Evolutionary conservation across 2,888 invertebrate species (phyloP).

Genomic region (Hesperia comma): DNA sequence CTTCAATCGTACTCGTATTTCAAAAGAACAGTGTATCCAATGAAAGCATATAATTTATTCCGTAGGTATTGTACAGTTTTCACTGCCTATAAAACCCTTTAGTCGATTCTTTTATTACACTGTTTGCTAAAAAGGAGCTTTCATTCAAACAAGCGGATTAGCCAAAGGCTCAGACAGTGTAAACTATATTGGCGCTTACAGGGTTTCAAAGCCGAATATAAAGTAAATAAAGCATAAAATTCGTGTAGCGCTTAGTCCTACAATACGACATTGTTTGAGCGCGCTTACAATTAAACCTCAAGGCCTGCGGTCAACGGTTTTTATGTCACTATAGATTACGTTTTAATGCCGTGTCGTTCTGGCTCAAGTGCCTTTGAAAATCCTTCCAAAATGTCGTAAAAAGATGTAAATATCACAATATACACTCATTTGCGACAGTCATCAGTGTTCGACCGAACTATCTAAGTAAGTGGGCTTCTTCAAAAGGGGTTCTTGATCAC

Average conservation of each 20-base stretch:
- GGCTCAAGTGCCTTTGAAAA: background rate
- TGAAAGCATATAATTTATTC: background rate
- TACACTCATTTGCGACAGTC: no score
- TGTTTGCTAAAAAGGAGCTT: conserved; percentile 7
- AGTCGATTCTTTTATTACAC: conserved; percentile 2
- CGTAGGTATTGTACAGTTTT: conserved; percentile 1
- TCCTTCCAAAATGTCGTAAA: background rate
- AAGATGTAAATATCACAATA: no score
- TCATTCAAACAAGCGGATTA: conserved; percentile 10
- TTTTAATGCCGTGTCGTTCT: conserved; percentile 1
- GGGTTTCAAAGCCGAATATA: conserved; percentile 13
- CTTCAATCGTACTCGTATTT: background rate
- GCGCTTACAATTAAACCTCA: conserved; percentile 43
- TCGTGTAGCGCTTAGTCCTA: conserved; percentile 10
- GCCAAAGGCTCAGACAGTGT: conserved; percentile 12
- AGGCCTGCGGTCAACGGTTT: conserved; percentile 40
- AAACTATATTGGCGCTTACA: conserved; percentile 14
- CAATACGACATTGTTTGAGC: conserved; percentile 35
- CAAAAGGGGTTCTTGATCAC: no score
- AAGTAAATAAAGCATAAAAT: conserved; percentile 15
- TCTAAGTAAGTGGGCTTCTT: no score
- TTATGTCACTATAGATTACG: conserved; percentile 41
- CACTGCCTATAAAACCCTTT: conserved; percentile 5
- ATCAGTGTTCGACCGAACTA: no score
- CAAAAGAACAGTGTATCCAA: background rate